Percentiles rank a stretch among this genome's conserved stretches.
Evolutionary conservation across 2,113 vertebrate genomes (phyloP).

Genomic region (Lasiurus borealis): DNA sequence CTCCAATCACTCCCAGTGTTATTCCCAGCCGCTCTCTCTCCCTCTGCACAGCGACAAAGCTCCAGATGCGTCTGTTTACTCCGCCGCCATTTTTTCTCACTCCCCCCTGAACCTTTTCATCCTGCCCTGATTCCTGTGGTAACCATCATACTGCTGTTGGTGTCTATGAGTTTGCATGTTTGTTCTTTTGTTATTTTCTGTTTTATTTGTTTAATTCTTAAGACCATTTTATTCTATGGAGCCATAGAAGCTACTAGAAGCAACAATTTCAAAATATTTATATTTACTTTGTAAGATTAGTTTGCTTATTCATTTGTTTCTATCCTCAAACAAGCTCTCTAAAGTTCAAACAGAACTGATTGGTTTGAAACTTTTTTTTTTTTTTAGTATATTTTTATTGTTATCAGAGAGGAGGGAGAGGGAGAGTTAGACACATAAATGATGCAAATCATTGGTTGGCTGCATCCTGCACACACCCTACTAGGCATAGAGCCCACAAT

Average conservation of each 20-base stretch:
- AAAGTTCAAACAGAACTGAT: background rate
- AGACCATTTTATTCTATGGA: background rate
- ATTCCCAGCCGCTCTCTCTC: too few relatives aligned
- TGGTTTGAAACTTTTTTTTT: background rate
- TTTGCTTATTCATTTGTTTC: conserved; percentile 5
- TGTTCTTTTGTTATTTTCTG: background rate
- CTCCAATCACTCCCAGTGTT: too few relatives aligned
- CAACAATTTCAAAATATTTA: background rate
- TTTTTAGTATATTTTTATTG: too few relatives aligned
- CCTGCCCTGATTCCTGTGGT: background rate
- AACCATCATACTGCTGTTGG: too few relatives aligned
- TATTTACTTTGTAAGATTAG: background rate
- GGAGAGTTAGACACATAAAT: too few relatives aligned
- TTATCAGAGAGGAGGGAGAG: too few relatives aligned
- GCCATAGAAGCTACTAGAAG: background rate
- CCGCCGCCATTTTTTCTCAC: too few relatives aligned
- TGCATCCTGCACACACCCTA: too few relatives aligned
- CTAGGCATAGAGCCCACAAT: too few relatives aligned
- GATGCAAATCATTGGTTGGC: too few relatives aligned
- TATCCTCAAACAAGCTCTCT: background rate
- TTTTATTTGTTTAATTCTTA: background rate
- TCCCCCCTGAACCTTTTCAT: background rate
- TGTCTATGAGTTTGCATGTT: background rate
- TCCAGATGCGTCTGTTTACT: too few relatives aligned
- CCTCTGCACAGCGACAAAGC: too few relatives aligned